A percentile compares a stretch with the other conserved stretches of the same genome.
Evolutionary conservation across 2,888 invertebrate genomes (phyloP).

Genomic region (Drosophila incognita): DNA sequence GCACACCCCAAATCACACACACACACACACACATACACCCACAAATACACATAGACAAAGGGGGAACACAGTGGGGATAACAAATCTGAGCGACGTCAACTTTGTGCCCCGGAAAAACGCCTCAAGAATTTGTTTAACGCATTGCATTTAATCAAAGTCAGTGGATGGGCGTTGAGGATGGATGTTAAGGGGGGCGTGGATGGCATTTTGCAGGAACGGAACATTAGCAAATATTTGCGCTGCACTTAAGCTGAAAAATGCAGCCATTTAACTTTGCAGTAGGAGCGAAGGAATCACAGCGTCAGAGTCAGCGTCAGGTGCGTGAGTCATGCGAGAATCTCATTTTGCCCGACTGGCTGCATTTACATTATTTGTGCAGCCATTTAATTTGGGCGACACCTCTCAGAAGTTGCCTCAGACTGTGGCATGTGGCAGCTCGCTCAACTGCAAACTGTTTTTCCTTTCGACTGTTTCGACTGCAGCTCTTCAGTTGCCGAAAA

Average conservation of each 20-base stretch:
- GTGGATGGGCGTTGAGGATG: not conserved
- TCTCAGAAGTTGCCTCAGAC: slow-evolving; percentile 30
- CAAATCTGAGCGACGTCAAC: slow-evolving; percentile 60
- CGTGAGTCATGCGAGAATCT: slow-evolving; percentile 64
- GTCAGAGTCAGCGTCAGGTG: slow-evolving; percentile 48
- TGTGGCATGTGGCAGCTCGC: slow-evolving; percentile 19
- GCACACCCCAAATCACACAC: slow-evolving; percentile 17
- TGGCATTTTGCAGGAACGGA: slow-evolving; percentile 58
- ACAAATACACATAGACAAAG: not conserved
- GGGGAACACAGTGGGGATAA: slow-evolving; percentile 37
- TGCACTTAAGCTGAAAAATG: slow-evolving; percentile 74
- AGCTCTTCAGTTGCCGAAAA: slow-evolving; percentile 48
- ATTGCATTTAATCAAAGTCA: slow-evolving; percentile 71
- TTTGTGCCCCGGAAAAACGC: slow-evolving; percentile 47
- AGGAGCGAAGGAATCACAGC: slow-evolving; percentile 35
- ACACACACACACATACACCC: slow-evolving; percentile 9
- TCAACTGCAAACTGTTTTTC: slow-evolving; percentile 28
- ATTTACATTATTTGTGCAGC: slow-evolving; percentile 34
- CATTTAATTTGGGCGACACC: slow-evolving; percentile 69
- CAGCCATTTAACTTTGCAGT: slow-evolving; percentile 62
- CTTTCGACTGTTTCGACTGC: slow-evolving; percentile 23
- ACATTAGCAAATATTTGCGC: slow-evolving; percentile 81
- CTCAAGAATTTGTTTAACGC: slow-evolving; percentile 73
- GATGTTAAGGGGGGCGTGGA: slow-evolving; percentile 17
- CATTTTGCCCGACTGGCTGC: slow-evolving; percentile 51